Evolutionary conservation across 1,140 invertebrate species (phyloP).

Genomic region (Choristoneura fumiferana): DNA sequence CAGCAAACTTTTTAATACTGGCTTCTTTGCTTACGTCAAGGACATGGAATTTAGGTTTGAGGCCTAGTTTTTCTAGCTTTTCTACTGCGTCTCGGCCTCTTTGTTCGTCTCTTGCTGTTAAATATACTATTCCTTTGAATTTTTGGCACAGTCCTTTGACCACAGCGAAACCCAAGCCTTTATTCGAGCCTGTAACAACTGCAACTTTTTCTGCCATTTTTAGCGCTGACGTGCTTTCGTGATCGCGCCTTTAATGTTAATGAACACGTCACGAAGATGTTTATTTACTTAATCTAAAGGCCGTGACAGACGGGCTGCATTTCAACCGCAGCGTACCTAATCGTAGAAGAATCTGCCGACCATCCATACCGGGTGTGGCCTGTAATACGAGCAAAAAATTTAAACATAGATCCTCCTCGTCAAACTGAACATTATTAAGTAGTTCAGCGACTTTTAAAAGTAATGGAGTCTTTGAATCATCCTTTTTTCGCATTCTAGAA

Average conservation of each 20-base stretch:
- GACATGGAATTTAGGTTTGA: slow-evolving; percentile 82
- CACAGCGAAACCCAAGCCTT: slow-evolving; percentile 86
- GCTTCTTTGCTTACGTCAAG: slow-evolving; percentile 82
- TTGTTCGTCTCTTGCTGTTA: slow-evolving; percentile 81
- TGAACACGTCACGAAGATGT: background rate
- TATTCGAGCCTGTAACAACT: slow-evolving; percentile 86
- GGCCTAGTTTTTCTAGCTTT: slow-evolving; percentile 70
- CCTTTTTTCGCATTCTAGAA: no score
- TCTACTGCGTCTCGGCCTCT: slow-evolving; percentile 80
- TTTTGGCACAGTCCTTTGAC: slow-evolving; percentile 82
- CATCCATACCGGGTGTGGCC: no score
- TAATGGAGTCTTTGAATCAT: no score
- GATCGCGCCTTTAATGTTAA: background rate
- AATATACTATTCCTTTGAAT: slow-evolving; percentile 81
- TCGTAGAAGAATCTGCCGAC: no score
- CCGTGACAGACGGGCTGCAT: no score
- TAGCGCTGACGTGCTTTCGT: background rate
- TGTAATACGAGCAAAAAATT: no score
- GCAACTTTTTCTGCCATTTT: slow-evolving; percentile 64
- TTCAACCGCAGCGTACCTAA: no score
- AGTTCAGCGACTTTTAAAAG: no score
- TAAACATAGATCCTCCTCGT: no score
- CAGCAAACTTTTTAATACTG: slow-evolving; percentile 80
- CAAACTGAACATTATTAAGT: no score
- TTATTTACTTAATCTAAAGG: background rate